Base-by-base conservation (phyloP, 2,888 invertebrate species). In the Phyllotreta cruciferae region DNA sequence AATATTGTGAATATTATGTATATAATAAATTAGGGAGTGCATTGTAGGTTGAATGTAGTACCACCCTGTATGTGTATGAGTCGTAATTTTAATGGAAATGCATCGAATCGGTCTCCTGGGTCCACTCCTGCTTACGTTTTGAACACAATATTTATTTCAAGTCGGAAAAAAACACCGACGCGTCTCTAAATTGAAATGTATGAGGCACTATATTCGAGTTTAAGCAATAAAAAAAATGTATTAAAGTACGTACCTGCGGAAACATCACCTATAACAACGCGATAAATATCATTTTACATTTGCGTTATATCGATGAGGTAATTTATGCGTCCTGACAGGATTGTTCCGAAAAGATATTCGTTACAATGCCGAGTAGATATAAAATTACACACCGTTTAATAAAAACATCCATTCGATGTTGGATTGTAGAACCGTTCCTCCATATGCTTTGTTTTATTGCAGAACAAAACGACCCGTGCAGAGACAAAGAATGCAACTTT, bases 391-490 rank as follows among this genome's bases (percentile, higher is more conserved):
- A 24, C 24, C 24, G 24, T 24, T 24, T 24, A 24, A 24, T 24
- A 24, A 24, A 24, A 24, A 24, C 24, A 24, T 24, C 24, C 24
- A 24, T 24, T 24, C 24, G 24, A 24, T 24, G 24, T 24, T 24
- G 24, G 4, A 24, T 24, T 1, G 24, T 24, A 3, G 4, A 24
- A 24, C 24, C 24, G 24, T 24, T 24, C 24, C 4, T 24, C 4
- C n/a, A n/a, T 54, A 14, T 56, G 69, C 56, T 74, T 56, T 44
- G 42, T 63, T 72, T 62, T 67, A 70, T 80, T 78, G 72, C 84
- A 88, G 90, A 88, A 78, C 84, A 87, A 70, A 86, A 85, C 62
- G 90, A 92, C 76, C 91, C 92, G 0, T 93, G 93, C 78, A 82
- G 85, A 44, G 86, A 86, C 64, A 85, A 87, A 71, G 82, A 84